Evolutionary conservation across 2,797 vertebrate genomes (phyloP).

Genomic region (Toxotes lorentzi): DNA sequence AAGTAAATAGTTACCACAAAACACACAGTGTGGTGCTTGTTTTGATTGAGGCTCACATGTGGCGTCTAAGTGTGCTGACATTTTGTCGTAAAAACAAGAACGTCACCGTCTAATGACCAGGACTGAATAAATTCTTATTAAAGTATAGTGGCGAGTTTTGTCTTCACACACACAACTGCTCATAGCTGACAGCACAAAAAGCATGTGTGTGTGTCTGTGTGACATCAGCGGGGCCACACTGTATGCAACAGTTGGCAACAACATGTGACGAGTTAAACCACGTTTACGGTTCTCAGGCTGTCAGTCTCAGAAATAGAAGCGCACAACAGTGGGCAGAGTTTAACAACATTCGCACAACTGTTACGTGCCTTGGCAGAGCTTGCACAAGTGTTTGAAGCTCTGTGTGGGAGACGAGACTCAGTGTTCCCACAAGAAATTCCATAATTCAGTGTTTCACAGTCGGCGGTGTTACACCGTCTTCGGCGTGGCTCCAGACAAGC

Average conservation of each 20-base stretch:
- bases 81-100: constrained; percentile 4
- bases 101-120: background rate
- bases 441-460: constrained; percentile 19
- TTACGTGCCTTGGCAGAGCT: constrained; percentile 9
- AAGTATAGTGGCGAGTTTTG: constrained; percentile 21
- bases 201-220: background rate
- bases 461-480: background rate
- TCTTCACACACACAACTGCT: constrained; percentile 13
- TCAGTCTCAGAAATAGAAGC: constrained; percentile 7
- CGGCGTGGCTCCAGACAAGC: background rate
- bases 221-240: background rate
- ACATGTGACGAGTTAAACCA: background rate
- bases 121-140: background rate
- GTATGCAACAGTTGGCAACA: constrained; percentile 23
- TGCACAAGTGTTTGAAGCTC: background rate
- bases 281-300: background rate
- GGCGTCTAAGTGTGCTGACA: constrained; percentile 14
- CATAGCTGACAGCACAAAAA: constrained; percentile 20
- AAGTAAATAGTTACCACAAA: constrained; percentile 8
- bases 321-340: constrained; percentile 12
- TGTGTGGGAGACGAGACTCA: constrained; percentile 19
- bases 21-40: background rate
- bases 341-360: constrained; percentile 12
- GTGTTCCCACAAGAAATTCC: constrained; percentile 29
- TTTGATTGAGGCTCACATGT: constrained; percentile 17